These are phyloP conservation scores for Scaptodrosophila latifasciaeformis DNA, from an alignment of 2,888 invertebrate species.

Conservation along the genomic window DNA sequence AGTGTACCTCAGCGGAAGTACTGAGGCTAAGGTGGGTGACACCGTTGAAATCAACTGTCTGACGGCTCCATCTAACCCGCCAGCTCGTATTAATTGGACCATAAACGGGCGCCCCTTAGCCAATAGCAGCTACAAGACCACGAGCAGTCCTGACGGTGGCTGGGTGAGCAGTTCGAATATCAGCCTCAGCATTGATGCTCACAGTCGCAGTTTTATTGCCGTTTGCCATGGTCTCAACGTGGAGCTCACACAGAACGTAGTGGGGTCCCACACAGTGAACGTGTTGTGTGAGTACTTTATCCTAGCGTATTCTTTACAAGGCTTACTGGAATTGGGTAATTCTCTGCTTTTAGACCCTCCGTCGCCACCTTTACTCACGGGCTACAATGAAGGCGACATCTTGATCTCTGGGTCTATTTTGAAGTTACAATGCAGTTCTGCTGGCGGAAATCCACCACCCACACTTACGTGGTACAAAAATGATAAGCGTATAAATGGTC, in stretches of 20 bases:
- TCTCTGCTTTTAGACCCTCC: conserved; percentile 68
- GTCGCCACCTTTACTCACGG: conserved; percentile 64
- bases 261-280: conserved; percentile 71
- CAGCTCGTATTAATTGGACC: conserved; percentile 71
- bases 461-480: conserved; percentile 70
- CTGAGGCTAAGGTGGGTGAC: conserved; percentile 68
- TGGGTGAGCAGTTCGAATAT: conserved; percentile 71
- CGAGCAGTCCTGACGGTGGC: conserved; percentile 60
- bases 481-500: conserved; percentile 69
- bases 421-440: conserved; percentile 68
- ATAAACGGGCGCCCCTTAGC: conserved; percentile 68
- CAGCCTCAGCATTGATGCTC: conserved; percentile 61
- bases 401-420: conserved; percentile 70
- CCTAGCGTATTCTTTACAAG: neutral
- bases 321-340: too few species aligned
- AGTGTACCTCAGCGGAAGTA: conserved; percentile 65
- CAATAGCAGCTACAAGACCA: conserved; percentile 59
- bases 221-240: conserved; percentile 71
- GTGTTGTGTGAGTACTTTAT: conserved; percentile 67
- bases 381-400: conserved; percentile 70
- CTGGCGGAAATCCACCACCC: conserved; percentile 71
- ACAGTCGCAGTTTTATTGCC: conserved; percentile 67
- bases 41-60: conserved; percentile 60
- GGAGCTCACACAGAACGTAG: conserved; percentile 71
- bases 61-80: conserved; percentile 71